Percentiles rank a stretch among this genome's conserved stretches.
Conservation (phyloP, 1,140 invertebrate species). For the Thaumatotibia leucotreta region DNA sequence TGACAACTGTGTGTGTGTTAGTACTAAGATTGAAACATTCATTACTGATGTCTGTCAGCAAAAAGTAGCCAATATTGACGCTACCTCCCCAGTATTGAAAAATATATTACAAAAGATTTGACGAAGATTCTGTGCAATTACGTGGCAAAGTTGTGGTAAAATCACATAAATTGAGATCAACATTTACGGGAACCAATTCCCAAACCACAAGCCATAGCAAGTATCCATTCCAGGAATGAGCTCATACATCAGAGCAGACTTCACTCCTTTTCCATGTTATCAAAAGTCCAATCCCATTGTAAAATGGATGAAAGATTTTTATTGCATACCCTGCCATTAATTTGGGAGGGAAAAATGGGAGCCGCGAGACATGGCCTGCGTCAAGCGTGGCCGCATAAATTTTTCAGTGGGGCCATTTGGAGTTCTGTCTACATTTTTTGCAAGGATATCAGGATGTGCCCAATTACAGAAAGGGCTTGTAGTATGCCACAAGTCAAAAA, state of each 20-base stretch:
- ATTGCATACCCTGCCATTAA: conserved; percentile 35
- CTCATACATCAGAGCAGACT: conserved; percentile 2
- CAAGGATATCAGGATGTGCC: conserved; percentile 45
- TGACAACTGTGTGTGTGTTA: too few relatives aligned
- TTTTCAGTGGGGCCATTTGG: conserved; percentile 45
- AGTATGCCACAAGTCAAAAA: conserved; percentile 17
- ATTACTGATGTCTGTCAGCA: too few relatives aligned
- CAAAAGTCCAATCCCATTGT: conserved; percentile 8
- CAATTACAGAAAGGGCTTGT: conserved; percentile 37
- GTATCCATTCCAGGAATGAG: not conserved
- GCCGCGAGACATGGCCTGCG: conserved; percentile 26
- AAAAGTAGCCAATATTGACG: too few relatives aligned
- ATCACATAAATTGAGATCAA: not conserved
- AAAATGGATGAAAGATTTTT: conserved; percentile 25
- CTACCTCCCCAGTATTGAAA: too few relatives aligned
- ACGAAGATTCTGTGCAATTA: too few relatives aligned
- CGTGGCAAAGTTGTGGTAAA: not conserved
- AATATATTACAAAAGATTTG: too few relatives aligned
- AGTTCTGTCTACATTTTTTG: conserved; percentile 39
- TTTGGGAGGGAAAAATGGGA: conserved; percentile 36
- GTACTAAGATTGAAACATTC: too few relatives aligned
- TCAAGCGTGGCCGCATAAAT: conserved; percentile 48
- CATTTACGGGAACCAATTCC: not conserved
- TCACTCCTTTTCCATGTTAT: conserved; percentile 13
- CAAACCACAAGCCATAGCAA: not conserved